Conservation (phyloP, 1,140 invertebrate genomes). For the Calliopsis andreniformis region DNA sequence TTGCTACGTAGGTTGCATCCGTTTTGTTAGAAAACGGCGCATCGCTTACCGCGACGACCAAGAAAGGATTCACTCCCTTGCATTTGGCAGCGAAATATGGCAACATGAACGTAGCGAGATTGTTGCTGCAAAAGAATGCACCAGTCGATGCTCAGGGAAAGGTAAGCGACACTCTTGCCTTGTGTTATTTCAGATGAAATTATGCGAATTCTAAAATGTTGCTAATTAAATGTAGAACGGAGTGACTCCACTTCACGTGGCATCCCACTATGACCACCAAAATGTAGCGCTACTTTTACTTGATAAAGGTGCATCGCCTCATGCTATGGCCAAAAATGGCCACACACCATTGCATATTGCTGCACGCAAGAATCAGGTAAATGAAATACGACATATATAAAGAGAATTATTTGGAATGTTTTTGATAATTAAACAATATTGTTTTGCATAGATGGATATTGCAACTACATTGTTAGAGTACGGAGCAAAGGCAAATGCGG, state of each 20-base stretch:
- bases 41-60: constrained; percentile 93
- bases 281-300: constrained; percentile 94
- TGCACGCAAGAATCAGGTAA: constrained; percentile 97
- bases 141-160: constrained; percentile 97
- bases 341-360: constrained; percentile 99
- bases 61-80: constrained; percentile 98
- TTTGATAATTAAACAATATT: neutral
- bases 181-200: neutral
- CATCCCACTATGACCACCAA: constrained; percentile 98
- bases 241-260: constrained; percentile 98
- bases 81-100: constrained; percentile 99
- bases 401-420: neutral
- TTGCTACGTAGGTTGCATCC: constrained; percentile 86
- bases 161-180: constrained; percentile 73
- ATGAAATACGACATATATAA: neutral
- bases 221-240: constrained; percentile 87
- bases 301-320: constrained; percentile 96
- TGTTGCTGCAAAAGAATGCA: constrained; percentile 94
- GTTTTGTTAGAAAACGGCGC: constrained; percentile 97
- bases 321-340: constrained; percentile 98
- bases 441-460: constrained; percentile 87
- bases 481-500: constrained; percentile 92
- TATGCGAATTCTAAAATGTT: no score
- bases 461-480: constrained; percentile 97
- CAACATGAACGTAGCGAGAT: constrained; percentile 93